Evolutionary conservation across 2,888 invertebrate species (phyloP).

Genomic region (Nephrocerus scutellatus): DNA sequence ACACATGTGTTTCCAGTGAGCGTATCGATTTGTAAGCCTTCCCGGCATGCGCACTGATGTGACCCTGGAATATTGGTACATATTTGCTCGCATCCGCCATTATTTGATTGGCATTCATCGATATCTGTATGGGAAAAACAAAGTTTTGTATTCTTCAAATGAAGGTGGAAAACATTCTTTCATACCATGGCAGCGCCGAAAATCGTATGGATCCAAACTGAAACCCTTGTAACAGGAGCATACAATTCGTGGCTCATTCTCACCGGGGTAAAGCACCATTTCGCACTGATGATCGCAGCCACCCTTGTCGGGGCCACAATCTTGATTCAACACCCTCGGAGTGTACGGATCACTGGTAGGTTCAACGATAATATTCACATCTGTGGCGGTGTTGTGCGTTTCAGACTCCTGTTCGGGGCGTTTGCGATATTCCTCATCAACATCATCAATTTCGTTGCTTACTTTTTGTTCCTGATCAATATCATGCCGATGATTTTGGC

Average conservation of each 20-base stretch:
- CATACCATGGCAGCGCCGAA: slow-evolving; percentile 41
- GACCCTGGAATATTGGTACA: slow-evolving; percentile 55
- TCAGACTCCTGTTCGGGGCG: slow-evolving; percentile 5
- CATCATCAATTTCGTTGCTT: no score
- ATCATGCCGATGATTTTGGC: no score
- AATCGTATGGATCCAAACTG: slow-evolving; percentile 47
- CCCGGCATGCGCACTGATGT: slow-evolving; percentile 52
- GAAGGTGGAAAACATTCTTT: slow-evolving; percentile 1
- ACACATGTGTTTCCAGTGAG: slow-evolving; percentile 48
- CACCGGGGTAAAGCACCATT: slow-evolving; percentile 41
- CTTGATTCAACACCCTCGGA: slow-evolving; percentile 34
- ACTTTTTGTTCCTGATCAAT: no score
- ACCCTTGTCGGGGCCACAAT: slow-evolving; percentile 46
- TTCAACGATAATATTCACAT: slow-evolving; percentile 27
- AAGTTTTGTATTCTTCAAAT: not conserved
- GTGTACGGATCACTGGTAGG: slow-evolving; percentile 36
- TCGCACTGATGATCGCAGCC: slow-evolving; percentile 51
- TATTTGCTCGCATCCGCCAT: slow-evolving; percentile 52
- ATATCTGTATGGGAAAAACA: slow-evolving; percentile 46
- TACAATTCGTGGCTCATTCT: slow-evolving; percentile 39
- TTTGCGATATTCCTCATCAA: no score
- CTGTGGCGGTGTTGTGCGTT: slow-evolving; percentile 21
- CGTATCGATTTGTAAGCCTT: slow-evolving; percentile 50
- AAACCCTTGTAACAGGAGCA: slow-evolving; percentile 47
- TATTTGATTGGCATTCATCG: slow-evolving; percentile 52